phyloP scores from a whole-genome alignment of 1,140 invertebrate species.

The Belonocnema kinseyi region DNA sequence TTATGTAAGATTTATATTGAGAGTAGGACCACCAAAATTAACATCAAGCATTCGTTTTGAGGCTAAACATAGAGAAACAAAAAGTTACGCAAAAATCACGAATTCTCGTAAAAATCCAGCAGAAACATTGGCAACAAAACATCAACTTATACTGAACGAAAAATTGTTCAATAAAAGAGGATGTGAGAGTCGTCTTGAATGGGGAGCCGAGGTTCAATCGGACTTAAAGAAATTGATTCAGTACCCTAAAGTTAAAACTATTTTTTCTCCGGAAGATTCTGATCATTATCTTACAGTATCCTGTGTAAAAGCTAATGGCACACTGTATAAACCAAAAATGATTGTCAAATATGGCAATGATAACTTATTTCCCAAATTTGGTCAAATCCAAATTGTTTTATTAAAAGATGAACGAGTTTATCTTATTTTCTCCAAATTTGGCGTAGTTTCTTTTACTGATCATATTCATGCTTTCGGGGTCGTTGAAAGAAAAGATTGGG shows the following conservation, averaged over 20 bases:
- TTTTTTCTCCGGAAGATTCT: background rate
- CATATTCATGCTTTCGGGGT: background rate
- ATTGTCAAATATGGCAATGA: background rate
- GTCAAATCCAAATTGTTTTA: constrained; percentile 8
- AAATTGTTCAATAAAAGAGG: constrained; percentile 11
- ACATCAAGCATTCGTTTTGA: background rate
- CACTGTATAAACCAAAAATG: background rate
- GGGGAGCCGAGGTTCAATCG: too few relatives aligned
- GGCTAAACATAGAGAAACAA: background rate
- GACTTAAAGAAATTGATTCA: too few relatives aligned
- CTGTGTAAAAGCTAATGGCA: background rate
- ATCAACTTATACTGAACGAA: constrained; percentile 1
- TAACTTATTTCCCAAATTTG: background rate
- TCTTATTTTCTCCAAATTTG: background rate
- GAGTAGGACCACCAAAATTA: too few relatives aligned
- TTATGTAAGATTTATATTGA: too few relatives aligned
- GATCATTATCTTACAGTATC: background rate
- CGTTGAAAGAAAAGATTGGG: too few relatives aligned
- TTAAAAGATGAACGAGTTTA: background rate
- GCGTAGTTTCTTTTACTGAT: background rate
- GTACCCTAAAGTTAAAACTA: background rate
- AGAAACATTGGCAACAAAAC: background rate
- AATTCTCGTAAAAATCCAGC: constrained; percentile 17
- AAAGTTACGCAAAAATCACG: background rate
- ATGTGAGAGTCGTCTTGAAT: background rate